Percentiles rank a stretch among this genome's conserved stretches.
Conservation (phyloP, 64 coral and sea anemone genomes). For the Stichodactyla mertensii region DNA sequence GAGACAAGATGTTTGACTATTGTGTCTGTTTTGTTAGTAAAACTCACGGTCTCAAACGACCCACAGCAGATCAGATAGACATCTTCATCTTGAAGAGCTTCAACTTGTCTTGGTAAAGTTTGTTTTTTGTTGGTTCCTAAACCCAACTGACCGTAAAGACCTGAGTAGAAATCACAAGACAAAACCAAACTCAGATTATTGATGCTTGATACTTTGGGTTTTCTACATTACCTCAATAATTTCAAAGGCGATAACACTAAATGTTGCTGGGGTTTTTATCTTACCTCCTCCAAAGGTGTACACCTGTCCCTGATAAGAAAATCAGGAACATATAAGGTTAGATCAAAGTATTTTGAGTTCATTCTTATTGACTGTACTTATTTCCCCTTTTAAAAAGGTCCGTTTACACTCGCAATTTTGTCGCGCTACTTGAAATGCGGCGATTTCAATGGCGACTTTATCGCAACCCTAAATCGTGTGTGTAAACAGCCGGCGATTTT, state of each 20-base stretch:
- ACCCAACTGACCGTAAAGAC: conserved; percentile 83
- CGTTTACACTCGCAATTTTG: too few species aligned
- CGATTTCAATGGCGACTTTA: too few species aligned
- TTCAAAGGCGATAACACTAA: too few species aligned
- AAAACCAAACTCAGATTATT: background rate
- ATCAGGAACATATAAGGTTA: background rate
- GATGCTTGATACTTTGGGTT: too few species aligned
- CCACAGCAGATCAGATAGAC: conserved; percentile 88
- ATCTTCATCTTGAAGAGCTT: conserved; percentile 53
- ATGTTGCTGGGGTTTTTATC: background rate
- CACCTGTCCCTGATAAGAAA: conserved; percentile 66
- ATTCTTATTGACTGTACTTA: too few species aligned
- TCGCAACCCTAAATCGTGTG: too few species aligned
- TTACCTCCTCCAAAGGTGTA: conserved; percentile 94
- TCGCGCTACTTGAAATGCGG: too few species aligned
- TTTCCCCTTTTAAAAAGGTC: too few species aligned
- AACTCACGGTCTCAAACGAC: conserved; percentile 93
- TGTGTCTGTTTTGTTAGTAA: background rate
- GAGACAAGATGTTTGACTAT: background rate
- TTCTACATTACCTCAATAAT: too few species aligned
- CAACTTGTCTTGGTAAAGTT: conserved; percentile 50
- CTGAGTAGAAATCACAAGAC: conserved; percentile 16
- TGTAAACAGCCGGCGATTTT: too few species aligned
- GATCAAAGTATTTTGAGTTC: background rate
- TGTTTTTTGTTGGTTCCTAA: conserved; percentile 77